Evolutionary conservation across 2,888 invertebrate species (phyloP), one percentile per base, ranked within the genome.

Genomic region (Phyllotreta cruciferae): DNA sequence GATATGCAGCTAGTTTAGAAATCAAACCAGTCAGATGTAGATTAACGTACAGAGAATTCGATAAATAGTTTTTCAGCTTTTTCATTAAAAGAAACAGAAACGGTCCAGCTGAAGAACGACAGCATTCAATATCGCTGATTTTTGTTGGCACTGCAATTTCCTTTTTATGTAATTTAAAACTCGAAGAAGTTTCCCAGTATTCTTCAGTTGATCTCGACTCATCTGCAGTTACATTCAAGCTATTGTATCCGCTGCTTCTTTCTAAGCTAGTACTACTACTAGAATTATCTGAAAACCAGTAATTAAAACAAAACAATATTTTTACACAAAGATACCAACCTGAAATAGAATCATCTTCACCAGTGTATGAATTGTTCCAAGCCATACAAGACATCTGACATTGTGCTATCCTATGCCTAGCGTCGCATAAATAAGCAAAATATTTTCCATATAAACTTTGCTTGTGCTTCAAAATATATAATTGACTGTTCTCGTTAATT

Each of bases 21-120:
- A 98, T 86, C 35, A 96, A 85, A 4, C 93, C 92, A 3, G 96
- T 96, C 68, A 97, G 85, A 73, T 94, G 90, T 65, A 96, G 86
- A 83, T 96, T 96, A 13, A 92, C 88, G 70, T 91, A 89, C 64
- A 96, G 84, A 47, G 92, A 91, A 73, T 95, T 93, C 70, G 90
- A 89, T 67, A 93, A 86, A 84, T 96, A 90, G 56, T 88, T 87
- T 75, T 93, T 93, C 45, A 95, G 82, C 80, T 94, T 94, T 70
- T 88, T 87, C 73, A 97, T 85, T 57, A 96, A 81, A 64, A 90
- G 87, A 74, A 89, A 90, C 67, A 98, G 82, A 77, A 98, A 92
- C 60, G 93, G 87, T 85, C 95, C 91, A 85, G 79, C 82, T 61
- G 77, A 77, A 34, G 80, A 79, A 41, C 75, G 76, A 65, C 83